Conservation (phyloP, 2,113 vertebrate genomes). For the Sturnus vulgaris region DNA sequence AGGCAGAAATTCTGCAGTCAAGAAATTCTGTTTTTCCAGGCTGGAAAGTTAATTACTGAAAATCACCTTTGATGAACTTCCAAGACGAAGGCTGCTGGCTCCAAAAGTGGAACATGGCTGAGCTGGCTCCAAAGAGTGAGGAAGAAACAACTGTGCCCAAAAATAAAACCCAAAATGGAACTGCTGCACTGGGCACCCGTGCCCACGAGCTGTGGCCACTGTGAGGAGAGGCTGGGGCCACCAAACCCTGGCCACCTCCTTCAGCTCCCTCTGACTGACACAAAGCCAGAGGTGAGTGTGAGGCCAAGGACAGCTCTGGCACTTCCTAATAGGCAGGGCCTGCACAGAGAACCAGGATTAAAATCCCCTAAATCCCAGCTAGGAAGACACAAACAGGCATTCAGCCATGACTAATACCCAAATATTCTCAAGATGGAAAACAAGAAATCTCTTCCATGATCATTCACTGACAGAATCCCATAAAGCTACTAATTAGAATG, state of each 20-base stretch:
- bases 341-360: not conserved
- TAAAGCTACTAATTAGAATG: slow-evolving; percentile 48
- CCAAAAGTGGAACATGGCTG: not conserved
- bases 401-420: slow-evolving; percentile 43
- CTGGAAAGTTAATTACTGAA: not conserved
- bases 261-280: not conserved
- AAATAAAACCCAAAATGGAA: not conserved
- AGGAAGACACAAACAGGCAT: not conserved
- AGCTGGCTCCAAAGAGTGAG: not conserved
- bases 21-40: not conserved
- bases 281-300: not conserved
- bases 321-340: not conserved
- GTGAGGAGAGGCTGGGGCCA: not conserved
- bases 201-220: too few relatives aligned
- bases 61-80: slow-evolving; percentile 27
- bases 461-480: slow-evolving; percentile 52
- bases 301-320: not conserved
- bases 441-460: slow-evolving; percentile 28
- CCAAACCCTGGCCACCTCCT: not conserved
- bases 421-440: slow-evolving; percentile 9
- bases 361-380: not conserved
- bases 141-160: not conserved
- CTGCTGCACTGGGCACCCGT: fast-evolving
- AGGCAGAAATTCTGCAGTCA: not conserved
- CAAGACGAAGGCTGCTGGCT: not conserved